Conservation (phyloP, 2,113 vertebrate genomes). For the Pachycephala philippinensis region DNA sequence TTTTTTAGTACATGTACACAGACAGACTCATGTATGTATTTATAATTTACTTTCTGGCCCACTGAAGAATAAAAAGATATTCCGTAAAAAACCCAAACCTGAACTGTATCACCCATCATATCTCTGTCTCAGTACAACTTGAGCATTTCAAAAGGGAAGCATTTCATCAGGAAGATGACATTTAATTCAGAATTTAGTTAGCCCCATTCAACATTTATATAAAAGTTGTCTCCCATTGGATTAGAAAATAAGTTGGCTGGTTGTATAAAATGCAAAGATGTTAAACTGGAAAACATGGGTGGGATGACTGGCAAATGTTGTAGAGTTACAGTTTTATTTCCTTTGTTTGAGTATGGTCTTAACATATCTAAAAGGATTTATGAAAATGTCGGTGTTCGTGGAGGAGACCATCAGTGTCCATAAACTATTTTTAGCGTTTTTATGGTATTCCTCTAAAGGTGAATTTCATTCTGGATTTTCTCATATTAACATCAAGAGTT, state of each 20-base stretch:
- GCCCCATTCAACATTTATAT: background rate
- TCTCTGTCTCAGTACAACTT: background rate
- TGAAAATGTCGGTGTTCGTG: background rate
- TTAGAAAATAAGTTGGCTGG: background rate
- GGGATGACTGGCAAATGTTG: background rate
- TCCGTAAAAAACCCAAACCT: background rate
- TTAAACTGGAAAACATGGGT: background rate
- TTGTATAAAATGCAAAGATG: background rate
- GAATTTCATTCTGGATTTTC: background rate
- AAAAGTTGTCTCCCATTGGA: background rate
- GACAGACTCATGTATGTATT: background rate
- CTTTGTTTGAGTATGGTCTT: background rate
- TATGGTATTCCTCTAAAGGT: background rate
- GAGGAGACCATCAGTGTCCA: background rate
- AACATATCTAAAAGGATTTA: background rate
- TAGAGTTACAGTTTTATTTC: background rate
- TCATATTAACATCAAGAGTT: background rate
- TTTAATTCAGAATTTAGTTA: background rate
- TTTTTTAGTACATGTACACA: background rate
- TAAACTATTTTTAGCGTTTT: background rate
- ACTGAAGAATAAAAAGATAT: background rate
- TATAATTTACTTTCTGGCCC: background rate
- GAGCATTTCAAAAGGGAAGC: background rate
- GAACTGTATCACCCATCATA: background rate
- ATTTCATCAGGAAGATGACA: background rate